A percentile compares a stretch with the other conserved stretches of the same genome.
Evolutionary conservation across 2,113 vertebrate genomes (phyloP).

Genomic region (Apteryx owenii): DNA sequence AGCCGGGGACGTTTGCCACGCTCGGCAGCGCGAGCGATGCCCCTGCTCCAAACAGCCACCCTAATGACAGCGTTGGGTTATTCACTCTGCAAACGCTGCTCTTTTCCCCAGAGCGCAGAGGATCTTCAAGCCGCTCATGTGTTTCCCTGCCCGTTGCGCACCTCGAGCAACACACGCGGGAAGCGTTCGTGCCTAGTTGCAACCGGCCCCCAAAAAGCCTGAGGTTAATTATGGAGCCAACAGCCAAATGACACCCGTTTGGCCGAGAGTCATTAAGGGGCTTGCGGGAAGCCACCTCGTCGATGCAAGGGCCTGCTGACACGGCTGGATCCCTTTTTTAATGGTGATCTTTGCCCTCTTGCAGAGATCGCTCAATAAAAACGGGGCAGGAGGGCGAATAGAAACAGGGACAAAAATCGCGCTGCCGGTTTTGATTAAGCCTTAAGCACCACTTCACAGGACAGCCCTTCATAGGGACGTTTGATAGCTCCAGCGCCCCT

Average conservation of each 20-base stretch:
- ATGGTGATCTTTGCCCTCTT: neutral
- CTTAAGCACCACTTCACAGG: neutral
- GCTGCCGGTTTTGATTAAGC: rapidly evolving
- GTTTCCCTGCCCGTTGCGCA: neutral
- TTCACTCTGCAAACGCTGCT: neutral
- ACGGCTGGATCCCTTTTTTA: rapidly evolving
- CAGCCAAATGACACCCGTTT: neutral
- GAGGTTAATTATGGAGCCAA: neutral
- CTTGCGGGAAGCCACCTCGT: neutral
- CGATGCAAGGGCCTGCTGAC: rapidly evolving
- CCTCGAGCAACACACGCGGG: rapidly evolving
- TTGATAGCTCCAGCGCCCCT: neutral
- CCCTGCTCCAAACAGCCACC: rapidly evolving
- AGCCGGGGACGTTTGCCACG: neutral
- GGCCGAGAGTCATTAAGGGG: rapidly evolving
- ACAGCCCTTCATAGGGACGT: neutral
- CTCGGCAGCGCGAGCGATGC: neutral
- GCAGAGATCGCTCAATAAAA: rapidly evolving
- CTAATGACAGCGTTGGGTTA: rapidly evolving
- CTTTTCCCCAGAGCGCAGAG: neutral
- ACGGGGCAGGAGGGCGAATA: rapidly evolving
- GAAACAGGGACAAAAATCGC: neutral
- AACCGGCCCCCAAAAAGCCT: rapidly evolving
- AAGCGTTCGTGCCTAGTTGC: rapidly evolving
- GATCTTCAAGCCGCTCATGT: rapidly evolving